phyloP scores from a whole-genome alignment of 2,113 vertebrate species.

The Gambusia affinis region DNA sequence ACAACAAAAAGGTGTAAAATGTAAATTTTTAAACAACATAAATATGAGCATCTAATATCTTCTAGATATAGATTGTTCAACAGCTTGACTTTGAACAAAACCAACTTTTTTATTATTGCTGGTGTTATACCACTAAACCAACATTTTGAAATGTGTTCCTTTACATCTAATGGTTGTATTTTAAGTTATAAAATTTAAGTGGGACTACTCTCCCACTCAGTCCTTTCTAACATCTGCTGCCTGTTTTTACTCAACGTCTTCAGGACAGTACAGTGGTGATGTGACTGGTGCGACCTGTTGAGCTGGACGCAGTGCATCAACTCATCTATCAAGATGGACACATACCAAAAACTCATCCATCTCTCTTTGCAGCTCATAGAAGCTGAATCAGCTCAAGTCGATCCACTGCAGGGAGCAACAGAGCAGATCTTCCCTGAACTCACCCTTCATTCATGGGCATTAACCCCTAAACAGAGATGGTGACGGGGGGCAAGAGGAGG shows the following conservation, averaged over 20 bases:
- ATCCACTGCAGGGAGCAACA: constrained; percentile 62
- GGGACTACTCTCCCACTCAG: constrained; percentile 33
- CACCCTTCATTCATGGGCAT: constrained; percentile 63
- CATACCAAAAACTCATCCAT: constrained; percentile 69
- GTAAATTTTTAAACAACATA: too few species aligned
- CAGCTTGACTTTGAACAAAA: too few species aligned
- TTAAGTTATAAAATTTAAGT: too few species aligned
- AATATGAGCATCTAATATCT: constrained; percentile 15
- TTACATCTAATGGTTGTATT: too few species aligned
- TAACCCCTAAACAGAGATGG: constrained; percentile 62
- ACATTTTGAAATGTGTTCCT: too few species aligned
- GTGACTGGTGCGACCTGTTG: constrained; percentile 42
- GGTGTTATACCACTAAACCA: too few species aligned
- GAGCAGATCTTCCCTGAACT: constrained; percentile 59
- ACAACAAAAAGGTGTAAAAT: too few species aligned
- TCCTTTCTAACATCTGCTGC: constrained; percentile 60
- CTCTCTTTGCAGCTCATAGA: constrained; percentile 69
- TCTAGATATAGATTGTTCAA: neutral
- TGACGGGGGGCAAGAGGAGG: constrained; percentile 51
- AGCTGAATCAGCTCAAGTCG: constrained; percentile 61
- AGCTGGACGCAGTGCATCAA: constrained; percentile 44
- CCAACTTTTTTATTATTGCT: too few species aligned
- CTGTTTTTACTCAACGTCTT: constrained; percentile 9
- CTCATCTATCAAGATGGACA: constrained; percentile 73
- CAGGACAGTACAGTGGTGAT: constrained; percentile 36